Evolutionary conservation across 2,888 invertebrate species (phyloP).

Genomic region (Cylindroiulus punctatus): DNA sequence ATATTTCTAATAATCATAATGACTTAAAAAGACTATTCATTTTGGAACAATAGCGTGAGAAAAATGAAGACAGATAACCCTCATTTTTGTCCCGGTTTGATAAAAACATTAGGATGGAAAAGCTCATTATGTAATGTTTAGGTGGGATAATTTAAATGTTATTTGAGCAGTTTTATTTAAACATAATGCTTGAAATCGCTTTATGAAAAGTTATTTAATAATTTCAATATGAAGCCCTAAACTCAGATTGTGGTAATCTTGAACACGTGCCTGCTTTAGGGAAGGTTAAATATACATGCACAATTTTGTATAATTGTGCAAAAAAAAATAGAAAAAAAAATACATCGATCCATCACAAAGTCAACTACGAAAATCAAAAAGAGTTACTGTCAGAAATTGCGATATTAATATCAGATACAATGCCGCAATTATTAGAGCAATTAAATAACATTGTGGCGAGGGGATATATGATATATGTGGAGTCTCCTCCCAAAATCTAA

Average conservation of each 20-base stretch:
- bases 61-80: background rate
- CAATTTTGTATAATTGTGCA: background rate
- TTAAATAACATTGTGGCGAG: background rate
- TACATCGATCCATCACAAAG: background rate
- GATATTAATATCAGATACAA: background rate
- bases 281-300: background rate
- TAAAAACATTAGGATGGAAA: background rate
- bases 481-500: constrained; percentile 24
- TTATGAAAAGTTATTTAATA: background rate
- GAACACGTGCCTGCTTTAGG: background rate
- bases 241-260: background rate
- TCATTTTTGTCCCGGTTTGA: background rate
- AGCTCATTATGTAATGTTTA: background rate
- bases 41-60: background rate
- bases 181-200: no score
- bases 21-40: background rate
- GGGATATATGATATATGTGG: background rate
- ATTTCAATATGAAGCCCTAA: background rate
- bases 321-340: background rate
- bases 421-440: background rate
- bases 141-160: background rate
- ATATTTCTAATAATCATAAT: background rate
- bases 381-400: background rate
- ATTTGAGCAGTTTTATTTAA: no score
- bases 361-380: background rate